Evolutionary conservation across 1,140 invertebrate species (phyloP), one percentile per base, ranked within the genome.

Genomic region (Calliopsis andreniformis): DNA sequence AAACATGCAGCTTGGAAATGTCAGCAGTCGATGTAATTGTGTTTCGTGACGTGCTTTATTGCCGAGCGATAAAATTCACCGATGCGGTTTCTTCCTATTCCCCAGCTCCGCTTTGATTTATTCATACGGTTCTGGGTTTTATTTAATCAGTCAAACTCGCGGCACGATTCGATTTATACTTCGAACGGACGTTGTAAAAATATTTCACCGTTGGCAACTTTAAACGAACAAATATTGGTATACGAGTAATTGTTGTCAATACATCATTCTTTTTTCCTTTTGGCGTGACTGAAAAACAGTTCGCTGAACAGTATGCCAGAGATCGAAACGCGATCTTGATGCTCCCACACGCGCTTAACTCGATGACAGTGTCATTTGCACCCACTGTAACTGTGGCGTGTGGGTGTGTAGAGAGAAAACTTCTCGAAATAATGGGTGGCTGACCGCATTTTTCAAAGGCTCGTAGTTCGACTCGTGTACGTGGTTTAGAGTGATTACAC

Each of bases 401-500:
- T 14, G 14, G 59, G 72, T 45, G 70, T 30, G 73, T 69, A 75
- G 69, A 87, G 63, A 56, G 79, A 82, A 83, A 86, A 82, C 67
- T 82, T 83, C 43, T 79, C 75, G 70, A 84, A 85, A 85, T 86
- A 85, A 88, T 83, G 56, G 76, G 18, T 55, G 73, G 75, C 59
- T 72, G 81, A 85, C 78, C 84, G 73, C 62, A 68, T 87, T 87
- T 89, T 86, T 87, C 78, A 84, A 84, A 79, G 76, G 64, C 68
- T 84, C 66, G 70, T 86, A 78, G 70, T 72, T 78, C 78, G 75
- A 42, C 68, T 77, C 67, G 43, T 63, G 85, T 87, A 87, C 88
- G 85, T 87, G 84, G 85, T 84, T 87, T 87, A 87, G 86, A 85
- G 88, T 87, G 89, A 89, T 90, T 88, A 88, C 85, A 81, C 83